A percentile compares a stretch with the other conserved stretches of the same genome.
Evolutionary conservation across 2,797 vertebrate species (phyloP).

Genomic region (Pempheris klunzingeri): DNA sequence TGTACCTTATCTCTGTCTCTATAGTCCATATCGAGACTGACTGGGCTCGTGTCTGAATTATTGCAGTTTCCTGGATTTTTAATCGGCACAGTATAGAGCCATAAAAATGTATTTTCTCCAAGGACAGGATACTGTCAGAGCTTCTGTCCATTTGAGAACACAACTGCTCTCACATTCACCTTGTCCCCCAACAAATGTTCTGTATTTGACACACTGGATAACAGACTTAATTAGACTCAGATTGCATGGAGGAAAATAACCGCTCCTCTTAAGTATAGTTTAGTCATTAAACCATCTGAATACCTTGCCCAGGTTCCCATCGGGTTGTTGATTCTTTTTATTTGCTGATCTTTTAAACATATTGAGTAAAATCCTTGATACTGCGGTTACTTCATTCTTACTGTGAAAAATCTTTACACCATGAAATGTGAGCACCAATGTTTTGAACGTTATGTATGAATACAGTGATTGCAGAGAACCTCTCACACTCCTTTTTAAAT

Average conservation of each 20-base stretch:
- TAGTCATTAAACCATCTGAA: constrained; percentile 17
- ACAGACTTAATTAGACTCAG: constrained; percentile 32
- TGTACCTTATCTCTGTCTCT: constrained; percentile 40
- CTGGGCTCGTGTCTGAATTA: constrained; percentile 40
- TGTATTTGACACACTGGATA: constrained; percentile 22
- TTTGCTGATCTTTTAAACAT: neutral
- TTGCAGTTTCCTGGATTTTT: constrained; percentile 61
- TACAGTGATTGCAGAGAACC: neutral
- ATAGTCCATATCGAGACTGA: constrained; percentile 2
- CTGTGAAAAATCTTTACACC: neutral
- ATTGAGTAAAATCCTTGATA: neutral
- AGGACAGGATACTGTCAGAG: constrained; percentile 20
- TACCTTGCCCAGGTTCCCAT: neutral
- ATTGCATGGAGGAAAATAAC: constrained; percentile 40
- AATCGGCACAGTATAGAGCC: constrained; percentile 39
- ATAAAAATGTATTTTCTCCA: constrained; percentile 26
- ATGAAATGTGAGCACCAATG: constrained; percentile 5
- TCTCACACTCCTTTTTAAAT: constrained; percentile 7
- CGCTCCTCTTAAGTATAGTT: constrained; percentile 21
- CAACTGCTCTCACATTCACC: constrained; percentile 3
- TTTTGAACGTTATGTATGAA: constrained; percentile 3
- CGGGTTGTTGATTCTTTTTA: constrained; percentile 3
- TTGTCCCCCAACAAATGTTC: constrained; percentile 24
- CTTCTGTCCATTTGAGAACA: constrained; percentile 24
- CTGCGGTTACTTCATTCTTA: neutral